Evolutionary conservation across 2,888 invertebrate species (phyloP).

Genomic region (Dolomedes plantarius): DNA sequence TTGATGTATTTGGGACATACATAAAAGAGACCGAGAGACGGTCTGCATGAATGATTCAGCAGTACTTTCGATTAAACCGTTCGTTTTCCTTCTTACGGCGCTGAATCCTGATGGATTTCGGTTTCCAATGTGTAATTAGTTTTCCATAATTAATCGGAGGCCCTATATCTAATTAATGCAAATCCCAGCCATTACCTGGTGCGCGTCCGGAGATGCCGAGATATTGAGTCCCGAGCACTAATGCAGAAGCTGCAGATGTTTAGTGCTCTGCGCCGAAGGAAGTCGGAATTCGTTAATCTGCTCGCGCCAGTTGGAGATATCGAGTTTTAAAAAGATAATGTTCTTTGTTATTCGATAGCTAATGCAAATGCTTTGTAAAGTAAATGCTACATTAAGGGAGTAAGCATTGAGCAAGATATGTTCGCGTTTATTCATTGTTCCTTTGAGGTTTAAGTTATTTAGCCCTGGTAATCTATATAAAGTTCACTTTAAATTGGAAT

Average conservation of each 20-base stretch:
- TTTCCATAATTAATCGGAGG: conserved; percentile 6
- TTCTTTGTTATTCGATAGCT: not conserved
- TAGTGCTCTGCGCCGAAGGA: not conserved
- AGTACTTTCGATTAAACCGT: not conserved
- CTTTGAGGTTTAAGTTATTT: too few relatives aligned
- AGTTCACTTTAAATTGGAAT: too few relatives aligned
- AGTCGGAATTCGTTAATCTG: not conserved
- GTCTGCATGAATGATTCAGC: not conserved
- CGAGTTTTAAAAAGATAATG: not conserved
- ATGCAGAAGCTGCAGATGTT: not conserved
- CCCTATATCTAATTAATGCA: not conserved
- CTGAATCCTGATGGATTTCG: not conserved
- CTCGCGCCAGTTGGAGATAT: not conserved
- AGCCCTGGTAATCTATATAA: too few relatives aligned
- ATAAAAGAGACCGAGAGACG: too few relatives aligned
- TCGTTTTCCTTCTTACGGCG: not conserved
- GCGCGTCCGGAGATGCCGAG: not conserved
- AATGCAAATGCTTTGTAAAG: too few relatives aligned
- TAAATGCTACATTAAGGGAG: too few relatives aligned
- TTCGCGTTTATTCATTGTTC: too few relatives aligned
- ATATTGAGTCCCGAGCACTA: not conserved
- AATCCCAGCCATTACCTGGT: not conserved
- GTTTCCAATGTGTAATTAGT: conserved; percentile 6
- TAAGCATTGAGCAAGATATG: too few relatives aligned
- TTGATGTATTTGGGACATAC: too few relatives aligned